Base-by-base conservation (phyloP, 2,888 invertebrate species). In the Pinctada fucata region DNA sequence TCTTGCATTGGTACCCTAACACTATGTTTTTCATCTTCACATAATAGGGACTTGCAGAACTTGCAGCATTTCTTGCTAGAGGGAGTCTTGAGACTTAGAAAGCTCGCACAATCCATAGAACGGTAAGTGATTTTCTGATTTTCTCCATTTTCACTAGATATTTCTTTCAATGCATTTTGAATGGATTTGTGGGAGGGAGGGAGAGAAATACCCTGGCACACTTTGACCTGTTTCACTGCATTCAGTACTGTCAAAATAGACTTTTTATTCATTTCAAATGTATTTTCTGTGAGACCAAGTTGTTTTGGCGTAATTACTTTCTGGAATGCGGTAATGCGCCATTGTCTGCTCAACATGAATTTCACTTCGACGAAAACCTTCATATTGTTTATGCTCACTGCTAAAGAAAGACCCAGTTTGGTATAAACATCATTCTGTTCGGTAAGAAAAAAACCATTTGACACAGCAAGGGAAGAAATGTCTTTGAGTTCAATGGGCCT, bases 261-360 rank as follows among this genome's bases (percentile, higher is more conserved):
- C 8, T 67, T 67, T 45, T 67, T 51, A 45, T 66, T 50, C 47
- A 74, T n/a, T 74, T 51, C 49, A 67, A 67, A 74, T 6, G 3
- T 6, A 45, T 74, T 50, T 31, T 67, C n/a, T 4, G 45, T 66
- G 16, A 74, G 63, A 45, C 67, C 74, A 50, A 74, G 50, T 2
- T 67, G 6, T 51, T 16, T 6, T 31, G 74, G 52, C 51, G 50
- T 10, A 49, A 74, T 52, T 52, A 8, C 6, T 67, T 48, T 50
- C 47, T 48, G 66, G 8, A 50, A 67, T 5, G 51, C 3, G 4
- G 31, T 74, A 31, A 74, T 50, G 16, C 10, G 16, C 66, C 66
- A 74, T 47, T 49, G 4, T 45, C 31, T n/a, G 16, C 67, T 47
- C 31, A n/a, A 45, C 16, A 51, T 8, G 51, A 74, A 50, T 5